phyloP scores from a whole-genome alignment of 2,888 invertebrate genomes.

The Seira ritae region DNA sequence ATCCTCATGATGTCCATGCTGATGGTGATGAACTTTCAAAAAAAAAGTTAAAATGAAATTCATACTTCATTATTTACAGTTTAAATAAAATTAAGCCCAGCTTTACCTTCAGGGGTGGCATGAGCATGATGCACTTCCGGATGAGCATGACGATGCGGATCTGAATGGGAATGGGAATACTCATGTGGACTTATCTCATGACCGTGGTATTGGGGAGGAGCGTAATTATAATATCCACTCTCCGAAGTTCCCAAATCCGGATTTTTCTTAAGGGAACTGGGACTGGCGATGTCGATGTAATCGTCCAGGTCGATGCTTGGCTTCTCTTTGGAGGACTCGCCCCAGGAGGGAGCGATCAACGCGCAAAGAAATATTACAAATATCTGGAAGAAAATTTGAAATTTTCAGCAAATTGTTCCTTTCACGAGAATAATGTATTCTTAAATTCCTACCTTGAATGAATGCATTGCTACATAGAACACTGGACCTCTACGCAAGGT shows the following conservation, averaged over 20 bases:
- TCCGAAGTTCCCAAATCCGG: constrained; percentile 37
- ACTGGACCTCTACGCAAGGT: too few species aligned
- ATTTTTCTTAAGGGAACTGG: neutral
- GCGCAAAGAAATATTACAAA: neutral
- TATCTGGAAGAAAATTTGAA: constrained; percentile 22
- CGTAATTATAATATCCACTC: constrained; percentile 33
- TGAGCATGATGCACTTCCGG: too few species aligned
- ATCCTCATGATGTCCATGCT: constrained; percentile 17
- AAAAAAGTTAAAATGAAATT: too few species aligned
- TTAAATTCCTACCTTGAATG: neutral
- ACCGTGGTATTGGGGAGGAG: neutral
- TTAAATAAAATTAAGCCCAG: too few species aligned
- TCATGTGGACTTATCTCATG: neutral
- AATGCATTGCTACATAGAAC: neutral
- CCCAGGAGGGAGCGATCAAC: neutral
- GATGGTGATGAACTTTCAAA: neutral
- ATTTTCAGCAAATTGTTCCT: too few species aligned
- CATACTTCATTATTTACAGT: too few species aligned
- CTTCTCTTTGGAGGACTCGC: neutral
- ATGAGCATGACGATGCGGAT: too few species aligned
- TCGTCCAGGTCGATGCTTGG: constrained; percentile 41
- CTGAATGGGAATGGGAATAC: too few species aligned
- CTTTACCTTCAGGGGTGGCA: too few species aligned
- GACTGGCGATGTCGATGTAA: constrained; percentile 29
- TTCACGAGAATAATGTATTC: too few species aligned